Percentiles rank a stretch among this genome's conserved stretches.
Evolutionary conservation across 2,113 vertebrate genomes (phyloP).

Genomic region (Cardinalis cardinalis): DNA sequence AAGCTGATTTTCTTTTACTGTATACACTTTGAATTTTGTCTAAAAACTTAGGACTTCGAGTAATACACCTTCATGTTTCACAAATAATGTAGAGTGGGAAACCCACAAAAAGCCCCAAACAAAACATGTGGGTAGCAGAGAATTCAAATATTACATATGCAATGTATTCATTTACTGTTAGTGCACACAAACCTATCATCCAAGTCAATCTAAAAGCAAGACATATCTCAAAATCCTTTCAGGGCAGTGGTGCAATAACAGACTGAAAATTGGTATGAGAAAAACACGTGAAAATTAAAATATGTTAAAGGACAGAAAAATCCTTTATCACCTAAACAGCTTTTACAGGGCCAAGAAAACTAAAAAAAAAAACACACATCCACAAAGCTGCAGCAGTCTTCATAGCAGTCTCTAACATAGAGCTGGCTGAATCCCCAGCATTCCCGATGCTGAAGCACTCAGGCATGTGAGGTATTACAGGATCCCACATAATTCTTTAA

Average conservation of each 20-base stretch:
- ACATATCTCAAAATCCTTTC: neutral
- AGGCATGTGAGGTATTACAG: neutral
- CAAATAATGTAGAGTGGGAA: neutral
- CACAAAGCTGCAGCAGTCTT: neutral
- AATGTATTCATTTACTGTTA: neutral
- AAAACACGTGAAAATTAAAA: neutral
- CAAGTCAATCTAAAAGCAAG: neutral
- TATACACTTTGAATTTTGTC: neutral
- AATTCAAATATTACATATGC: neutral
- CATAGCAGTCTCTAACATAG: neutral
- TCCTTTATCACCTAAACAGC: neutral
- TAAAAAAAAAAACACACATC: neutral
- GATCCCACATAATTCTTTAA: neutral
- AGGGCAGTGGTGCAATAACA: neutral
- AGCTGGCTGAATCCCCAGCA: neutral
- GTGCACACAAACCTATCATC: neutral
- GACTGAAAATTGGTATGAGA: neutral
- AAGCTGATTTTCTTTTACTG: neutral
- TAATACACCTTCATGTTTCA: neutral
- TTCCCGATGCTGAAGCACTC: neutral
- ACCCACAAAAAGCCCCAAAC: rapidly evolving
- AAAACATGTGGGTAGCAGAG: neutral
- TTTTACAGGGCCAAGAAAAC: neutral
- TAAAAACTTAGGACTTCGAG: neutral
- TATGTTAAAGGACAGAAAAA: neutral